Evolutionary conservation across 2,113 vertebrate genomes (phyloP).

Genomic region (Ellobius talpinus): DNA sequence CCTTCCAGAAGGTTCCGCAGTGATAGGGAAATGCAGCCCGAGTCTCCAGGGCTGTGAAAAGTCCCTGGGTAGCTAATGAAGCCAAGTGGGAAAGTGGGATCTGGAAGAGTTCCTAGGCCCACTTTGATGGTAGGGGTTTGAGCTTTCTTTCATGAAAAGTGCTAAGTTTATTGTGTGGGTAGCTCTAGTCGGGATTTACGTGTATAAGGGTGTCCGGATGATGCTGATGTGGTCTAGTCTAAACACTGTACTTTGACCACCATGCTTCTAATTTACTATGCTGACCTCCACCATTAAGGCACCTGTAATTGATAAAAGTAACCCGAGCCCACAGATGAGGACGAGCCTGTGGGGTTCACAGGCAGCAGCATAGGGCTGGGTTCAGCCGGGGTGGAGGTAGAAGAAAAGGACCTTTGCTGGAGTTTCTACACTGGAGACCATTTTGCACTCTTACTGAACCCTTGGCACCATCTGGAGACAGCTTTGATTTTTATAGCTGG

Average conservation of each 20-base stretch:
- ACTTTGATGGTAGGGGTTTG: not conserved
- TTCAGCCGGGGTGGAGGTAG: fast-evolving
- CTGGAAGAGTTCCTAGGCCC: too few relatives aligned
- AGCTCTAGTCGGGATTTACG: not conserved
- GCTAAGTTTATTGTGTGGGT: not conserved
- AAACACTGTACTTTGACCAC: not conserved
- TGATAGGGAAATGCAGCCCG: not conserved
- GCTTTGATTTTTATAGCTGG: not conserved
- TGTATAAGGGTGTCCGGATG: not conserved
- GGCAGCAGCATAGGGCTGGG: too few relatives aligned
- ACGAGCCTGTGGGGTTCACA: too few relatives aligned
- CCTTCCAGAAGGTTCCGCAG: not conserved
- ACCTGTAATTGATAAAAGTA: not conserved
- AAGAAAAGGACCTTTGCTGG: not conserved
- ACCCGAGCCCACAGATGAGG: not conserved
- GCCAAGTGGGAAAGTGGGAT: too few relatives aligned
- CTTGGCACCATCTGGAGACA: not conserved
- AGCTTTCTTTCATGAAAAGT: not conserved
- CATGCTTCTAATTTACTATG: not conserved
- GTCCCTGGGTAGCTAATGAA: not conserved
- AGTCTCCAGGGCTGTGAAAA: not conserved
- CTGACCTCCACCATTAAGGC: not conserved
- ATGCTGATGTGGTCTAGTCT: not conserved
- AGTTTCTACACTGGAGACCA: not conserved
- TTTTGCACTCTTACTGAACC: not conserved